Evolutionary conservation across 2,888 invertebrate species (phyloP).

Genomic region (Orthosia incerta): DNA sequence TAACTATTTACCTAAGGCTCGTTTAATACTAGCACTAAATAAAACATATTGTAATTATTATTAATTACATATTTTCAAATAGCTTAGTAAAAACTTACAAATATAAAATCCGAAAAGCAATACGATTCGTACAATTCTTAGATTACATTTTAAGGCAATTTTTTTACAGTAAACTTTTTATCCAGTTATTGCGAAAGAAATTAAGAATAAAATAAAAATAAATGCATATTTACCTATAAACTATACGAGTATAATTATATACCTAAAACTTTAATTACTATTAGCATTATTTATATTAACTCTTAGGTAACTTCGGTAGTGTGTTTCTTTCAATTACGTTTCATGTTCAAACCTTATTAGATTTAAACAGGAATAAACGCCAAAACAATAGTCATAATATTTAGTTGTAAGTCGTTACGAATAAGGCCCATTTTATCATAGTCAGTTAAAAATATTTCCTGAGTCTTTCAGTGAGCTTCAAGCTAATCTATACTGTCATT

Average conservation of each 20-base stretch:
- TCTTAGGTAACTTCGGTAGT: constrained; percentile 10
- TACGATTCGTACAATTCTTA: constrained; percentile 66
- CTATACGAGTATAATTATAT: constrained; percentile 53
- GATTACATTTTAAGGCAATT: constrained; percentile 59
- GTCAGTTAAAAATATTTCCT: not conserved
- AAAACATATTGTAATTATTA: constrained; percentile 29
- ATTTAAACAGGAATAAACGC: constrained; percentile 52
- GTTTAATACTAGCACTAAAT: constrained; percentile 45
- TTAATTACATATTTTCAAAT: constrained; percentile 43
- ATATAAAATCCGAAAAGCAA: constrained; percentile 63
- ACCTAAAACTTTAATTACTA: constrained; percentile 33
- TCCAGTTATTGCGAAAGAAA: constrained; percentile 56
- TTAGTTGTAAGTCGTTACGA: constrained; percentile 28
- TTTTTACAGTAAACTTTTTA: constrained; percentile 64
- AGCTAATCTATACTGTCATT: constrained; percentile 15
- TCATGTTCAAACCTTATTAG: constrained; percentile 9
- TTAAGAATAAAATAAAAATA: constrained; percentile 45
- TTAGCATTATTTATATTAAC: constrained; percentile 24
- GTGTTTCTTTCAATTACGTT: constrained; percentile 25
- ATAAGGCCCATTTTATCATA: constrained; percentile 19
- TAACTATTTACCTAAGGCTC: constrained; percentile 34
- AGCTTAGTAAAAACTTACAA: constrained; percentile 48
- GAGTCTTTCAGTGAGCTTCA: constrained; percentile 19
- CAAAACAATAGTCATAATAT: constrained; percentile 45
- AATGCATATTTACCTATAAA: constrained; percentile 61